A percentile compares a stretch with the other conserved stretches of the same genome.
Conservation (phyloP, 2,113 vertebrate genomes). For the Grammomys dolichurus region DNA sequence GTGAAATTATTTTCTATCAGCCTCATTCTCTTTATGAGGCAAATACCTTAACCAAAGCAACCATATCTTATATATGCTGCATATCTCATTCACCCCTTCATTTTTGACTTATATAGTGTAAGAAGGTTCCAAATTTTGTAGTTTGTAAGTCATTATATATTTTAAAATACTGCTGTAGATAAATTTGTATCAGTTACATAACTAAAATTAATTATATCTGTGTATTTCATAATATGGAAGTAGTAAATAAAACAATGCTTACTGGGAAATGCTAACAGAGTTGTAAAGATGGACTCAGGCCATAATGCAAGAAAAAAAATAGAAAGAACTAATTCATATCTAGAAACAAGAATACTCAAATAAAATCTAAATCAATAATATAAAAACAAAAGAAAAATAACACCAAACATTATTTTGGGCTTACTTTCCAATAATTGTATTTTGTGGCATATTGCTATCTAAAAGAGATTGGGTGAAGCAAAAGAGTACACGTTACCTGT, state of each 20-base stretch:
- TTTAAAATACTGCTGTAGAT: not conserved
- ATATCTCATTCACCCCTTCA: not conserved
- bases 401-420: not conserved
- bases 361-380: not conserved
- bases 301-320: not conserved
- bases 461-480: not conserved
- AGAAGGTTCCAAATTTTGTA: too few relatives aligned
- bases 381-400: not conserved
- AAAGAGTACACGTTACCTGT: not conserved
- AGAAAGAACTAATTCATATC: not conserved
- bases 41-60: not conserved
- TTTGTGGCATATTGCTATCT: not conserved
- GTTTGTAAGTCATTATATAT: not conserved
- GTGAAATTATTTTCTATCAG: not conserved
- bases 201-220: not conserved
- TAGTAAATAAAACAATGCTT: not conserved
- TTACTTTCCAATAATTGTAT: not conserved
- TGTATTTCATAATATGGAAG: not conserved
- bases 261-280: not conserved
- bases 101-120: rapidly evolving
- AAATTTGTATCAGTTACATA: not conserved
- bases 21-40: not conserved
- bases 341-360: not conserved
- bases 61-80: not conserved
- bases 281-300: rapidly evolving